Evolutionary conservation across 2,797 vertebrate species (phyloP), one percentile per base, ranked within the genome.

Genomic region (Paramormyrops hopkinsi): DNA sequence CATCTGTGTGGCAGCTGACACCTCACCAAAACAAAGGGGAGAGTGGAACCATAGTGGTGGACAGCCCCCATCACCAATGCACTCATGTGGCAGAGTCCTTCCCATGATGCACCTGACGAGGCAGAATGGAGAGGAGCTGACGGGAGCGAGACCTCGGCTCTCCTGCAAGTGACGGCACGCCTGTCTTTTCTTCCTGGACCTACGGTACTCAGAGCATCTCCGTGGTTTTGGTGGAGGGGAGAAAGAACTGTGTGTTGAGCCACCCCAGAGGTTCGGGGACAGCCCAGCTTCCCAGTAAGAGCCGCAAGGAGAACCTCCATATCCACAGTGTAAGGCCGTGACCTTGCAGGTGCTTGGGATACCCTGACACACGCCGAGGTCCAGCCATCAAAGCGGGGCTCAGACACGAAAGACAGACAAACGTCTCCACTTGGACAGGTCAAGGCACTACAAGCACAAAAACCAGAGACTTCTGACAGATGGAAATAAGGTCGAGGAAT

Each of bases 21-120:
- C 46, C 48, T 44, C 22, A 85, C n/a, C n/a, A 22, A 84, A 51
- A 48, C 44, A 85, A 85, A 85, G 82, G 48, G 48, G n/a, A 85
- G 22, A 51, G 22, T 85, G 46, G 44, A 85, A 85, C 9, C 22
- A 25, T 25, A n/a, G 44, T 22, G 79, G 79, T 25, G 37, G 79
- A 83, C 44, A 83, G 29, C 19, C 79, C n/a, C 41, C 79, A 48
- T 83, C 79, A 44, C 17, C 22, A 83, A 48, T 25, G 46, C 37
- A 48, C 44, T n/a, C 79, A 22, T n/a, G 46, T 25, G 44, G 22
- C 82, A 25, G 8, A 48, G 11, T 25, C 82, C 8, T 25, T 51
- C 82, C 51, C 89, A 51, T 92, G 90, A 91, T 90, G 91, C 50
- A 87, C 88, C 86, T 88, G 91, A 91, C 89, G 9, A 85, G 44